phyloP scores from a whole-genome alignment of 2,113 vertebrate genomes.

The Romanogobio albipinnatus region DNA sequence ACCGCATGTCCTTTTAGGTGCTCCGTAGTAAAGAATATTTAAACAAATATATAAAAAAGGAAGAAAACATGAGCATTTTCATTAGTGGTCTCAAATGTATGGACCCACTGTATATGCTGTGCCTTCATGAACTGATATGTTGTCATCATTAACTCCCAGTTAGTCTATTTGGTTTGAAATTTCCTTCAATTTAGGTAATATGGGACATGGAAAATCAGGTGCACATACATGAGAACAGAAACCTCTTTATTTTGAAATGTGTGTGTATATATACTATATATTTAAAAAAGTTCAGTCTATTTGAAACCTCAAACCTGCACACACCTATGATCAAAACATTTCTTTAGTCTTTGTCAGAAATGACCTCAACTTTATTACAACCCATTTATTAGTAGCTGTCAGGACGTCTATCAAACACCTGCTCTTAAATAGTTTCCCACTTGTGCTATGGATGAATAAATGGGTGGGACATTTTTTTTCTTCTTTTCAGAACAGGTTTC shows the following conservation, averaged over 20 bases:
- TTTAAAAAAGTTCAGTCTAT: not conserved
- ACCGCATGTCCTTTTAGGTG: no score
- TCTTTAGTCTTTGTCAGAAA: constrained; percentile 30
- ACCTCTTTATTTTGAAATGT: constrained; percentile 47
- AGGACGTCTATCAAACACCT: constrained; percentile 56
- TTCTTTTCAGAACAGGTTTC: constrained; percentile 35
- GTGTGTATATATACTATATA: not conserved
- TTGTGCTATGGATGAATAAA: constrained; percentile 54
- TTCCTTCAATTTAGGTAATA: constrained; percentile 65
- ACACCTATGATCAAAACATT: constrained; percentile 45
- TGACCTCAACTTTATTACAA: constrained; percentile 50
- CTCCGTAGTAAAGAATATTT: no score
- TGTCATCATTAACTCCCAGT: constrained; percentile 17
- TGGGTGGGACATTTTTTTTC: constrained; percentile 58
- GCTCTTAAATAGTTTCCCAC: constrained; percentile 49
- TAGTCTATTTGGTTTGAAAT: constrained; percentile 48
- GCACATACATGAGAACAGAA: constrained; percentile 24
- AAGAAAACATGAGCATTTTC: not conserved
- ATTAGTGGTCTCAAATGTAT: not conserved
- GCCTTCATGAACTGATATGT: not conserved
- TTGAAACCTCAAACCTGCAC: not conserved
- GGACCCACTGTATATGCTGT: not conserved
- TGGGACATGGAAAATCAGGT: constrained; percentile 58
- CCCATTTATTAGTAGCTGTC: constrained; percentile 43
- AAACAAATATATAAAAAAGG: not conserved